Base-by-base conservation (phyloP, 2,113 vertebrate genomes). In the Calonectris borealis region DNA sequence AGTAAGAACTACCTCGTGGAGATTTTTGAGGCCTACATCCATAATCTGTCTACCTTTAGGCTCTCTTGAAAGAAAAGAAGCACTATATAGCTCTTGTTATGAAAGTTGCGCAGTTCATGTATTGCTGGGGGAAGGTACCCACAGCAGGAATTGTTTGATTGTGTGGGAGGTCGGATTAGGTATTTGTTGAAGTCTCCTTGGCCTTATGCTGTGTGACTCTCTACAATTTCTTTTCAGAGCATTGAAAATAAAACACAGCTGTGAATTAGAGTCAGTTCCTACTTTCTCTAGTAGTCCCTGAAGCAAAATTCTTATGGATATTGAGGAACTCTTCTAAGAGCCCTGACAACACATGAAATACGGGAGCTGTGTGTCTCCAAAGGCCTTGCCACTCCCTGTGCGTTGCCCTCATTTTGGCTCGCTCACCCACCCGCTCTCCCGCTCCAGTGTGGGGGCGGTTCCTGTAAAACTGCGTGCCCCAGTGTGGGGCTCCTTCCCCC, bases 1-100 rank as follows among this genome's bases (percentile, higher is more conserved):
- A 91, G 90, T 64, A 66, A 94, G 49, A 94, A 65, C 78, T 61
- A 80, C 27, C 57, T 91, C 10, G 3, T 13, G 90, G 84, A 95
- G 65, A 86, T 91, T 94, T 94, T 72, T 51, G 69, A 83, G 86
- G 51, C 73, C 81, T 94, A 55, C 65, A 60, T 95, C 86, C 73
- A 82, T 89, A 94, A 96, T 87, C 80, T 78, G 38, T 68, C 70
- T 87, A 83, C 84, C 93, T 94, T 92, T 77, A 72, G 84, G 79
- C 66, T 77, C 29, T 79, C 69, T 91, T 68, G 54, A 61, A 92
- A 93, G 71, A 83, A 93, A 93, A 77, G 76, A 68, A 86, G 65
- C 65, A 57, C 61, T 84, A 36, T 60, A 89, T 79, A 87, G n/a
- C 20, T 96, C 77, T 82, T 79, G 72, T 93, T 96, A 96, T 89